Base-by-base conservation (phyloP, 2,888 invertebrate species). In the Nomada hirtipes region DNA sequence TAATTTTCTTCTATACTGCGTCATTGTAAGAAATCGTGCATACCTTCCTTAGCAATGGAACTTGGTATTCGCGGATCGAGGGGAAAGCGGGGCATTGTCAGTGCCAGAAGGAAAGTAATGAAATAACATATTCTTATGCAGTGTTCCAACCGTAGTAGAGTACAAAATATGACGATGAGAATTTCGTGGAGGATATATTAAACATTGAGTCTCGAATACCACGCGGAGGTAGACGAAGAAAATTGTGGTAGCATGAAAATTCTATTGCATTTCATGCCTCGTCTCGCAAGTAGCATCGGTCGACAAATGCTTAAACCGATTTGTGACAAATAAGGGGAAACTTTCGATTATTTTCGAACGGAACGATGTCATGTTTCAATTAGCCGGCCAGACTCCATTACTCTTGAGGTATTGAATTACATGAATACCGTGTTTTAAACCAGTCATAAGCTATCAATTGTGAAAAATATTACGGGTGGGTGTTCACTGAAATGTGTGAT, bases 391-490 rank as follows among this genome's bases (percentile, higher is more conserved):
- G 47, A 64, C 52, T 50, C 42, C 57, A 63, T 52, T 20, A 42
- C 11, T 15, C 13, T 20, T 20, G 23, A 20, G 42, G 23, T 59
- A 71, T 76, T 65, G 29, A 70, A 79, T 67, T 70, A 67, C 53
- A n/a, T 59, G 23, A 7, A 11, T 15, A 47, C 55, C 4, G 36
- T 36, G 36, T 50, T 65, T 63, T n/a, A 76, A 76, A 57, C 77
- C 53, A 20, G 42, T 57, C 44, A 52, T 63, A 29, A 67, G 63
- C 61, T 52, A 55, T 77, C 67, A 50, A 44, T 72, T 67, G 67
- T 61, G 42, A 55, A 72, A 76, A 61, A 80, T 79, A 77, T 72
- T 68, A 71, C 69, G 44, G 20, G 36, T 9, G 53, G 11, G 20
- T n/a, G 23, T 52, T 44, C 13, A 70, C n/a, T 42, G 64, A 75